phyloP scores from a whole-genome alignment of 2,113 vertebrate species.

The Cyprinodon variegatus region DNA sequence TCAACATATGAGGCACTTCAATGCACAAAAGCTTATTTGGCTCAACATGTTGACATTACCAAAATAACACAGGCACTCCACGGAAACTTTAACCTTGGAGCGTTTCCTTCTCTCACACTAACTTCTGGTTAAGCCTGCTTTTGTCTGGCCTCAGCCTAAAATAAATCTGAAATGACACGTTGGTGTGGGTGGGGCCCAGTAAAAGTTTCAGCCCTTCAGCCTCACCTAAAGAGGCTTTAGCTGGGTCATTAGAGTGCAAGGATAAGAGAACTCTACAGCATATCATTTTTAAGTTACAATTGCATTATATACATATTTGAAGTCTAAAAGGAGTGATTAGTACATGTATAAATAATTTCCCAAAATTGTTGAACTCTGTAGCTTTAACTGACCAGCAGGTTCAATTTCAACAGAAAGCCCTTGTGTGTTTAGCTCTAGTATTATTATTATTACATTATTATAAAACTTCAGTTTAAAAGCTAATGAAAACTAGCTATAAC shows the following conservation, averaged over 20 bases:
- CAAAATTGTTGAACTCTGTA: neutral
- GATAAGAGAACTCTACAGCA: neutral
- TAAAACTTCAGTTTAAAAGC: no score
- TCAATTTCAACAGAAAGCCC: neutral
- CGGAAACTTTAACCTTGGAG: neutral
- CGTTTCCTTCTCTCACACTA: constrained; percentile 39
- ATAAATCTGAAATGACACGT: constrained; percentile 54
- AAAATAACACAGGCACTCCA: constrained; percentile 3
- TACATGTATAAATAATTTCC: neutral
- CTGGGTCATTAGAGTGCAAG: constrained; percentile 3
- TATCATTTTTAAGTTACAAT: neutral
- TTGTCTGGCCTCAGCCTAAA: constrained; percentile 55
- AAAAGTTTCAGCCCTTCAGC: constrained; percentile 13
- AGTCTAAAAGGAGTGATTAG: neutral
- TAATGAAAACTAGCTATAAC: no score
- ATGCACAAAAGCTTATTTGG: neutral
- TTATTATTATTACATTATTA: no score
- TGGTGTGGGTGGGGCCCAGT: constrained; percentile 47
- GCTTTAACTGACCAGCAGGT: neutral
- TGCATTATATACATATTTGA: neutral
- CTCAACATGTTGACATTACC: constrained; percentile 4
- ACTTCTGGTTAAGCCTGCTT: constrained; percentile 34
- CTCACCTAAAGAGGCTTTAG: constrained; percentile 26
- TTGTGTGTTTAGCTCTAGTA: neutral
- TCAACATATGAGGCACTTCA: neutral